Evolutionary conservation across 1,140 invertebrate genomes (phyloP).

Genomic region (Meloidogyne exigua): DNA sequence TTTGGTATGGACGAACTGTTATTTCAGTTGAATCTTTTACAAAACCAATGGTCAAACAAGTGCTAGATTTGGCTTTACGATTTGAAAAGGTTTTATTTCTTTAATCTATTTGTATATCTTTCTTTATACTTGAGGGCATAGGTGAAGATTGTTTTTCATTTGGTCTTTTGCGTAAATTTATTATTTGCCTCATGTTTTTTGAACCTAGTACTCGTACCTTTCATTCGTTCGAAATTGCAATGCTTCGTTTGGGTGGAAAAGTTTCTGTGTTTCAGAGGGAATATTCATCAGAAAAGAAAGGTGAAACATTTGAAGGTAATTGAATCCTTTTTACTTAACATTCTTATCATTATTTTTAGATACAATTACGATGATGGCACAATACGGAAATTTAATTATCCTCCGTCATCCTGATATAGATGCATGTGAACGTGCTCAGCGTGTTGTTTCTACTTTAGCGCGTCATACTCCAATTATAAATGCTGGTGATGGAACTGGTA

Average conservation of each 20-base stretch:
- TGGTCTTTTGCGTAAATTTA: conserved; percentile 73
- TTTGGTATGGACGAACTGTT: conserved; percentile 71
- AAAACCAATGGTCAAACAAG: conserved; percentile 83
- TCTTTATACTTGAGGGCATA: neutral
- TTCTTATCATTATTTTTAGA: conserved; percentile 54
- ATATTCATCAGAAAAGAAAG: conserved; percentile 90
- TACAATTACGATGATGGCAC: conserved; percentile 66
- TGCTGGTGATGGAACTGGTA: conserved; percentile 87
- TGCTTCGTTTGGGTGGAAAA: conserved; percentile 87
- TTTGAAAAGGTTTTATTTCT: conserved; percentile 23
- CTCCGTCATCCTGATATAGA: conserved; percentile 78
- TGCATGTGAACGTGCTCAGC: conserved; percentile 78
- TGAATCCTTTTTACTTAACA: neutral
- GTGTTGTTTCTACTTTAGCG: conserved; percentile 35
- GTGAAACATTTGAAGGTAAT: conserved; percentile 79
- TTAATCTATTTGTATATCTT: neutral
- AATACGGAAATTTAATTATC: conserved; percentile 79
- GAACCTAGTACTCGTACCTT: conserved; percentile 93
- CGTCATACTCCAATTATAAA: conserved; percentile 77
- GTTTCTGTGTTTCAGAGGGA: conserved; percentile 84
- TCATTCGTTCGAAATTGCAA: conserved; percentile 91
- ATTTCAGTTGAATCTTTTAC: conserved; percentile 80
- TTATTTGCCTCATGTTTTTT: conserved; percentile 93
- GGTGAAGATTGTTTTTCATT: neutral
- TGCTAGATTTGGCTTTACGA: conserved; percentile 88